phyloP scores from a whole-genome alignment of 1,140 invertebrate species.

The Drosophila aff. region DNA sequence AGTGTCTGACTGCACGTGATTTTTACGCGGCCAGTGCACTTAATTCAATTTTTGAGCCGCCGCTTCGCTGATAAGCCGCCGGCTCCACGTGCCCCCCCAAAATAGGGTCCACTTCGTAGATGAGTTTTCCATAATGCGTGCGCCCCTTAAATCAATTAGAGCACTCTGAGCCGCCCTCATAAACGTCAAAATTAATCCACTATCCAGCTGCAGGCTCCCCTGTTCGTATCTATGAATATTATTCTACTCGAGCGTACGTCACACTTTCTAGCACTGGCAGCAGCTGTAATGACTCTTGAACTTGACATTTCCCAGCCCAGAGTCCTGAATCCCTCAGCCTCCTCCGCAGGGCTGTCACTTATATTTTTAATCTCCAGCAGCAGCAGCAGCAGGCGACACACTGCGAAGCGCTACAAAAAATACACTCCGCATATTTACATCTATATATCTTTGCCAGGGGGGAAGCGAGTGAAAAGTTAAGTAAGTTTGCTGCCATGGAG shows the following conservation, averaged over 20 bases:
- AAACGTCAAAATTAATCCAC: slow-evolving; percentile 82
- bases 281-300: slow-evolving; percentile 82
- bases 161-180: slow-evolving; percentile 73
- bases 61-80: slow-evolving; percentile 42
- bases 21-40: slow-evolving; percentile 68
- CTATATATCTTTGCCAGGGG: slow-evolving; percentile 9
- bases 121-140: slow-evolving; percentile 50
- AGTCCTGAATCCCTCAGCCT: slow-evolving; percentile 16
- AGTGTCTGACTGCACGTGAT: slow-evolving; percentile 57
- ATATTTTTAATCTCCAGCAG: slow-evolving; percentile 75
- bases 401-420: slow-evolving; percentile 42
- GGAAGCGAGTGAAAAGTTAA: slow-evolving; percentile 59
- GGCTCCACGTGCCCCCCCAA: slow-evolving; percentile 25
- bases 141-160: slow-evolving; percentile 70
- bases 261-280: slow-evolving; percentile 43
- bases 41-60: slow-evolving; percentile 56
- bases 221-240: slow-evolving; percentile 13
- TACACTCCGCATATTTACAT: slow-evolving; percentile 36
- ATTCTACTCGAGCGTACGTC: slow-evolving; percentile 37
- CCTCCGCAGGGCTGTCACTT: slow-evolving; percentile 62
- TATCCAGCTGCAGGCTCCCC: slow-evolving; percentile 56
- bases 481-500: slow-evolving; percentile 36
- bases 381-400: slow-evolving; percentile 67
- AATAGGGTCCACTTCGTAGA: not conserved
- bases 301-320: slow-evolving; percentile 72